Conservation (phyloP, 2,888 invertebrate species). For the Diplolepis rosae region DNA sequence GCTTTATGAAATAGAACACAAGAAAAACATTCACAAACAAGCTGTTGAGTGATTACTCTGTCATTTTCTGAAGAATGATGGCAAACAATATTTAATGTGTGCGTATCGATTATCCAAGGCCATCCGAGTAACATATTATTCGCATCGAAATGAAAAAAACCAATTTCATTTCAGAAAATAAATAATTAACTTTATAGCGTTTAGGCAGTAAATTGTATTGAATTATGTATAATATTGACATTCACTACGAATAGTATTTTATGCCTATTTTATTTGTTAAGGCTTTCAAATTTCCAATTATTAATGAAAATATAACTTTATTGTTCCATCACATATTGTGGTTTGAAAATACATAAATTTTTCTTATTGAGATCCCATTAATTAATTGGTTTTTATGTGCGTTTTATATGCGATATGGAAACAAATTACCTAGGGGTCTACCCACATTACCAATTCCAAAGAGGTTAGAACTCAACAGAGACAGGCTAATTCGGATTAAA, state of each 20-base stretch:
- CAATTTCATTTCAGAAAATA: not conserved
- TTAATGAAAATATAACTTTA: too few species aligned
- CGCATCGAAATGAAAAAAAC: not conserved
- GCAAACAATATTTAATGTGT: not conserved
- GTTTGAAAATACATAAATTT: not conserved
- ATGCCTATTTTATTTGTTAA: too few species aligned
- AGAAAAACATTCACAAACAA: not conserved
- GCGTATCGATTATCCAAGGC: not conserved
- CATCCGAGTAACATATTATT: not conserved
- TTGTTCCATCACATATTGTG: too few species aligned
- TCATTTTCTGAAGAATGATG: slow-evolving; percentile 12
- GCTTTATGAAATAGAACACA: too few species aligned
- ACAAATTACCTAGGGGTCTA: too few species aligned
- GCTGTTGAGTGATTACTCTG: slow-evolving; percentile 6
- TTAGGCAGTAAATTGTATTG: too few species aligned
- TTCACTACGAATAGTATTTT: too few species aligned
- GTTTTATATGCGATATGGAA: not conserved
- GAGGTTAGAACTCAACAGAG: too few species aligned
- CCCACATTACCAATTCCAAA: too few species aligned
- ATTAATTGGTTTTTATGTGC: not conserved
- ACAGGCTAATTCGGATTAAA: too few species aligned
- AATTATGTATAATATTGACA: too few species aligned
- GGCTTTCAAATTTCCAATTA: too few species aligned
- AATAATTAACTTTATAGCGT: not conserved
- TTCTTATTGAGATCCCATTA: not conserved